phyloP scores from a whole-genome alignment of 2,797 vertebrate species.

The Onychomys torridus region DNA sequence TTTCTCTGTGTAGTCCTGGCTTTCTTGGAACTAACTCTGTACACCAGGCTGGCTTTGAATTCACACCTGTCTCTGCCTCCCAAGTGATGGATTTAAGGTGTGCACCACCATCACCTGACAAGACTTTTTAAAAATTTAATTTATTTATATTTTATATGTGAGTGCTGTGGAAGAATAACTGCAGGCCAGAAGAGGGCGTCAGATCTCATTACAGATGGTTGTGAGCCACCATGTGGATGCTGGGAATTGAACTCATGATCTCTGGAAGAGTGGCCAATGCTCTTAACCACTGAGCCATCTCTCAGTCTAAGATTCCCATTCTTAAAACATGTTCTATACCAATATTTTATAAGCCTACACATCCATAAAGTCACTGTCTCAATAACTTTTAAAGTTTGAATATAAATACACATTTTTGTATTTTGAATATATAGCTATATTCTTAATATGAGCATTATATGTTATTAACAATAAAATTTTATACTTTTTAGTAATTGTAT shows the following conservation, averaged over 20 bases:
- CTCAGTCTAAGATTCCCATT: neutral
- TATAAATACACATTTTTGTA: slow-evolving; percentile 36
- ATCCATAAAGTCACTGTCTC: slow-evolving; percentile 10
- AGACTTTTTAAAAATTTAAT: neutral
- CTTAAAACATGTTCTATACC: neutral
- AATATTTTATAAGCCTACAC: neutral
- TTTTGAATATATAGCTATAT: neutral
- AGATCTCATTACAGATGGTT: neutral
- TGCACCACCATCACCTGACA: neutral
- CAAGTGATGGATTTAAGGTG: neutral
- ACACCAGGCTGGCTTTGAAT: neutral
- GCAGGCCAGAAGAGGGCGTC: neutral
- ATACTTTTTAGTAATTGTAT: slow-evolving; percentile 41
- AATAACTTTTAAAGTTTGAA: slow-evolving; percentile 56
- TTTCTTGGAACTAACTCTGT: neutral
- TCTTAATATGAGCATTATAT: slow-evolving; percentile 11
- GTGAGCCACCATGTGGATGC: neutral
- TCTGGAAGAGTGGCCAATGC: neutral
- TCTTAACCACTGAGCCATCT: neutral
- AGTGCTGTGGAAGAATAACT: neutral
- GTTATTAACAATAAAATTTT: slow-evolving; percentile 42
- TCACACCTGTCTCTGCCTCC: neutral
- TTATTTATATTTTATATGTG: neutral
- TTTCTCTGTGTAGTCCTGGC: neutral
- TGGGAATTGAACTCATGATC: neutral